phyloP scores from a whole-genome alignment of 2,797 vertebrate genomes.

The Megalops cyprinoides region DNA sequence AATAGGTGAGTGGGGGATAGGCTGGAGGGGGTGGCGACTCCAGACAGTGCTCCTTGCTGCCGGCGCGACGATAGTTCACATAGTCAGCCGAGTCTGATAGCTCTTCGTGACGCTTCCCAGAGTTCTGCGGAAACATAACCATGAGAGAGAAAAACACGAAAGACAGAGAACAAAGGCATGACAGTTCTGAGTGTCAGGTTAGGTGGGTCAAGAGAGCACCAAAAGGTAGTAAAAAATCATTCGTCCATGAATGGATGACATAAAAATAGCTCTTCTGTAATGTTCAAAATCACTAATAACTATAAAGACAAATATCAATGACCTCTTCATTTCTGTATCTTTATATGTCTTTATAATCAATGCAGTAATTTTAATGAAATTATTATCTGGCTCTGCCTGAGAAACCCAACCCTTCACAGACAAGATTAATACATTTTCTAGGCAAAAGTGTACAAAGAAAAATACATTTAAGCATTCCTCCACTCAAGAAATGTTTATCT shows the following conservation, averaged over 20 bases:
- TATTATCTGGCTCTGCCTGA: background rate
- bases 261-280: too few species aligned
- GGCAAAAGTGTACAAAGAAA: background rate
- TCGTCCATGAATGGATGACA: too few species aligned
- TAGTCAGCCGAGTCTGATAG: conserved; percentile 79
- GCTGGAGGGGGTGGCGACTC: conserved; percentile 68
- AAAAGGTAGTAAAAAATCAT: too few species aligned
- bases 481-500: background rate
- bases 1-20: conserved; percentile 71
- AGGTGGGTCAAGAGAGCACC: conserved; percentile 1
- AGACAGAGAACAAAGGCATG: conserved; percentile 41
- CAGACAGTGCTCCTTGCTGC: conserved; percentile 71
- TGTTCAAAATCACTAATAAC: background rate
- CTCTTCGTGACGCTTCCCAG: conserved; percentile 79
- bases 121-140: conserved; percentile 74
- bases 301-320: too few species aligned
- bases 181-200: background rate
- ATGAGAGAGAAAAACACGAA: conserved; percentile 36
- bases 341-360: background rate
- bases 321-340: background rate
- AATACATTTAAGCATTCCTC: background rate
- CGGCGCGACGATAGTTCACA: conserved; percentile 76
- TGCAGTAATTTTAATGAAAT: background rate
- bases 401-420: background rate
- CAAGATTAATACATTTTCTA: background rate